Evolutionary conservation across 2,797 vertebrate species (phyloP).

Genomic region (Falco berigora): DNA sequence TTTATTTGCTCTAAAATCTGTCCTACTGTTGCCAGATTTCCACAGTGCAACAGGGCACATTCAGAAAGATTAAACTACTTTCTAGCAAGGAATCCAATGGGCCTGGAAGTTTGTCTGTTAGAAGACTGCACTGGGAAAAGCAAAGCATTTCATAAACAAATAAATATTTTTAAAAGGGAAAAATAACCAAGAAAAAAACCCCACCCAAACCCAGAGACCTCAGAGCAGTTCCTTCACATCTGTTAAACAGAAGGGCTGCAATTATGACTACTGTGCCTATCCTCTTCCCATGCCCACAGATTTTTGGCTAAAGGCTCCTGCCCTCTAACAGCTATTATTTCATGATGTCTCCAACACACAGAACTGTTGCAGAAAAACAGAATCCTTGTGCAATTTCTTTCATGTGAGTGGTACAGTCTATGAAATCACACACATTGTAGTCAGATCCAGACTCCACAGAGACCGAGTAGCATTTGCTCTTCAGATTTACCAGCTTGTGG

Average conservation of each 20-base stretch:
- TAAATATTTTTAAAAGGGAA: background rate
- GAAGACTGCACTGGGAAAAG: background rate
- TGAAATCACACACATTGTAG: rapidly evolving
- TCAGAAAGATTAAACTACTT: background rate
- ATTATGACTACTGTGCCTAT: background rate
- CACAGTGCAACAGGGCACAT: background rate
- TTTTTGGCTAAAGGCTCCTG: background rate
- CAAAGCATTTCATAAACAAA: background rate
- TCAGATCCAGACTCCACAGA: background rate
- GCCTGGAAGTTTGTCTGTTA: background rate
- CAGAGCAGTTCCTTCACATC: background rate
- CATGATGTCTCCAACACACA: background rate
- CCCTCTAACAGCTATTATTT: background rate
- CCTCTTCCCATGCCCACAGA: too few relatives aligned
- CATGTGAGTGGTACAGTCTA: background rate
- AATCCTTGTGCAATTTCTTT: background rate
- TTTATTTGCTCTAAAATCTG: background rate
- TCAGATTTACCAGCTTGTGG: background rate
- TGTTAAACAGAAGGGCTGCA: background rate
- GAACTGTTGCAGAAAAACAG: background rate
- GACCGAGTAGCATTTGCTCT: background rate
- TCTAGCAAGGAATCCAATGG: background rate
- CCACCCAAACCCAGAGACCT: background rate
- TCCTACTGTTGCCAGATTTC: background rate
- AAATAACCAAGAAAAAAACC: background rate